Evolutionary conservation across 2,888 invertebrate genomes (phyloP).

Genomic region (Eupithecia exiguata): DNA sequence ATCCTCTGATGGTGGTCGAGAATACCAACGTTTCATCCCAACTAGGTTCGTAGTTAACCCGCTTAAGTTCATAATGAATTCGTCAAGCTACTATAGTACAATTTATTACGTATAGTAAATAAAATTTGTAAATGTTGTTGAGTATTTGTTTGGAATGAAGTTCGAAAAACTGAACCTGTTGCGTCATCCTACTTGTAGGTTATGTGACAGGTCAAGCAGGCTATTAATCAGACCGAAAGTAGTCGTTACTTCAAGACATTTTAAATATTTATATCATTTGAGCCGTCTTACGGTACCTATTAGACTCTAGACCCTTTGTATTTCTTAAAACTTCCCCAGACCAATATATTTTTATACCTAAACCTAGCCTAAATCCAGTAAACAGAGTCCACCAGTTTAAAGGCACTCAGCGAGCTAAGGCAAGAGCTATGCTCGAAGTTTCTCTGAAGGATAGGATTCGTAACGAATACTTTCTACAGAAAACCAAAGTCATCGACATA

Average conservation of each 20-base stretch:
- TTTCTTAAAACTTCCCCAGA: background rate
- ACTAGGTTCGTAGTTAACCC: background rate
- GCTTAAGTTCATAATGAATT: background rate
- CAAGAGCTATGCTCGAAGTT: too few species aligned
- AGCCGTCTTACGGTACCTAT: background rate
- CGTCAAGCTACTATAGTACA: background rate
- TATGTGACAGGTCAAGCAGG: slow-evolving; percentile 70
- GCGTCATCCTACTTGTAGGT: slow-evolving; percentile 58
- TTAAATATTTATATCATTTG: too few species aligned
- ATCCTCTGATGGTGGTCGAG: too few species aligned
- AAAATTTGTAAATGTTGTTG: slow-evolving; percentile 24
- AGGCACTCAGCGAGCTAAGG: too few species aligned
- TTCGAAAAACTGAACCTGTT: slow-evolving; percentile 73
- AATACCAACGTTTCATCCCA: background rate
- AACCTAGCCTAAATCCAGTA: too few species aligned
- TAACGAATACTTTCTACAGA: too few species aligned
- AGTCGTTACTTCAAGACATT: background rate
- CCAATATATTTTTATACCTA: too few species aligned
- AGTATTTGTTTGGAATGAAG: slow-evolving; percentile 58
- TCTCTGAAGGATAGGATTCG: too few species aligned
- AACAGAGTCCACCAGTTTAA: too few species aligned
- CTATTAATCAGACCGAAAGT: slow-evolving; percentile 16
- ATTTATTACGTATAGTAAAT: slow-evolving; percentile 18
- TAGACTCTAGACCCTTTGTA: background rate
- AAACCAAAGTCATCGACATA: too few species aligned